These are phyloP conservation scores for Chrosomus eos DNA, from an alignment of 2,797 vertebrate genomes.

Conservation along the genomic window DNA sequence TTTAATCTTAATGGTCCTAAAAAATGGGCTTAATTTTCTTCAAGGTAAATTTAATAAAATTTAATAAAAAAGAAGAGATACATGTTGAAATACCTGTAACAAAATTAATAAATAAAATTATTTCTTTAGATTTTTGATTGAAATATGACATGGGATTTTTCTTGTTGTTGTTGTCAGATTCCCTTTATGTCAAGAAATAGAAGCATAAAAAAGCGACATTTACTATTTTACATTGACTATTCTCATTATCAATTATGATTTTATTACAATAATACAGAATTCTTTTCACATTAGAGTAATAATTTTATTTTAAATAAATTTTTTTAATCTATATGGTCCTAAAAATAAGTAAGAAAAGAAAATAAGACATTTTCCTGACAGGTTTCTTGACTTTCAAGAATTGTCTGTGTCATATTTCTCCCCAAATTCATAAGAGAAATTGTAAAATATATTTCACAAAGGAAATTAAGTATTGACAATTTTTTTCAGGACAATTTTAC, in stretches of 20 bases:
- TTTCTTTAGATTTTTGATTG: neutral
- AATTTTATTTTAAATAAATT: neutral
- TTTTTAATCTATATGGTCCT: neutral
- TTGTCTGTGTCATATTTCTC: neutral
- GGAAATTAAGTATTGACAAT: neutral
- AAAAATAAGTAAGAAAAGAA: too few relatives aligned
- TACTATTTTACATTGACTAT: neutral
- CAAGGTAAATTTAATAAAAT: neutral
- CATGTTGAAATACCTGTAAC: too few relatives aligned
- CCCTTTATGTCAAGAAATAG: neutral
- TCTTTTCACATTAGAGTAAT: neutral
- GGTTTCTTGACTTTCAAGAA: neutral
- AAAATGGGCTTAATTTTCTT: neutral
- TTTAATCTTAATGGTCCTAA: neutral
- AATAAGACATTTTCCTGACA: too few relatives aligned
- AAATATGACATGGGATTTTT: neutral
- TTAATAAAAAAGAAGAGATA: too few relatives aligned
- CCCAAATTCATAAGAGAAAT: neutral
- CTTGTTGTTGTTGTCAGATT: neutral
- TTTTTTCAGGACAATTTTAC: neutral
- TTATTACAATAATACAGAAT: neutral
- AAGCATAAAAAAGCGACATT: neutral
- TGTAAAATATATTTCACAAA: neutral
- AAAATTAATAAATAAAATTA: too few relatives aligned
- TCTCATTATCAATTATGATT: neutral